Conservation (phyloP, 2,888 invertebrate genomes). For the Aspidiotus destructor region DNA sequence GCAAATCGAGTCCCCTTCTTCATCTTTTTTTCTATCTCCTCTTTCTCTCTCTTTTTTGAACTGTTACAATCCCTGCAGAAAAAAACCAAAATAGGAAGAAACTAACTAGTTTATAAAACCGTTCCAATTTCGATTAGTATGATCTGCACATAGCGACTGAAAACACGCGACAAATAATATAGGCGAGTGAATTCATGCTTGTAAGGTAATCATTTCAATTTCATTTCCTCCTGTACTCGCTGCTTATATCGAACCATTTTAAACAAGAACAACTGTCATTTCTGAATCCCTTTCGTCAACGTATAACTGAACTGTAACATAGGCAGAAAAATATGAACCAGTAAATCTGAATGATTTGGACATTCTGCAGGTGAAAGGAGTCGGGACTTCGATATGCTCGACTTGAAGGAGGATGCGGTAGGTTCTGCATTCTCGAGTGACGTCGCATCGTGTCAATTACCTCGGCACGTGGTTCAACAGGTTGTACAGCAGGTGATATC, state of each 20-base stretch:
- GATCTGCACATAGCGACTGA: not conserved
- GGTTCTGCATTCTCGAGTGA: no score
- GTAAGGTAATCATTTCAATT: conserved; percentile 12
- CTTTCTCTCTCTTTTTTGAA: not conserved
- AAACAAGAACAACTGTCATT: conserved; percentile 11
- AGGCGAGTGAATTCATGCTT: conserved; percentile 5
- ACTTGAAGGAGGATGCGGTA: no score
- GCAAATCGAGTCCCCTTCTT: not conserved
- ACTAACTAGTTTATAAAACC: conserved; percentile 14
- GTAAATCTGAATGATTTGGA: no score
- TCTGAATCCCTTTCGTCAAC: no score
- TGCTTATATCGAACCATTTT: not conserved
- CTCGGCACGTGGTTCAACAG: no score
- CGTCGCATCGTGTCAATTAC: no score
- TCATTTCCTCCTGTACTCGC: not conserved
- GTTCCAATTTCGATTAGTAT: conserved; percentile 17
- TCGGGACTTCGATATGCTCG: no score
- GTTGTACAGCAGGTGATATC: no score
- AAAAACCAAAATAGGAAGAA: conserved; percentile 13
- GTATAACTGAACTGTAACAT: no score
- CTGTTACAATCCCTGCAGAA: not conserved
- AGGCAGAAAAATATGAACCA: no score
- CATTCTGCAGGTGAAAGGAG: no score
- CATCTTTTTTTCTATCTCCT: not conserved
- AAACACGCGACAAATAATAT: not conserved